phyloP scores from a whole-genome alignment of 1,140 invertebrate genomes.

The Daktulosphaira vitifoliae region DNA sequence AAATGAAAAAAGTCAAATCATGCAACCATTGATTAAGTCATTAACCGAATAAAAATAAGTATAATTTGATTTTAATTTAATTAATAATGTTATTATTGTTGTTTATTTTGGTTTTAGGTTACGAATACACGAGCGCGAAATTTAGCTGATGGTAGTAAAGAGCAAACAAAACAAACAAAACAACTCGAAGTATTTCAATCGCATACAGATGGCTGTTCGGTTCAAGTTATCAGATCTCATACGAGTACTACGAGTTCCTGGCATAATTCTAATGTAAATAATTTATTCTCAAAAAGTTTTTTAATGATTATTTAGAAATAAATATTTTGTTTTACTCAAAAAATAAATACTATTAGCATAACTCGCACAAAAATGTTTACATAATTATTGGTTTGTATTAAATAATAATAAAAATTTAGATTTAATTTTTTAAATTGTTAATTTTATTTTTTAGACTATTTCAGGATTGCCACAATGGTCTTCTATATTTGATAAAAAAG shows the following conservation, averaged over 20 bases:
- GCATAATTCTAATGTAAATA: slow-evolving; percentile 36
- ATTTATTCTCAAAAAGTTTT: not conserved
- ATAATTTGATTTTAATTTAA: too few species aligned
- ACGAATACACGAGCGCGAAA: slow-evolving; percentile 48
- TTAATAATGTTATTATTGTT: not conserved
- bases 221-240: slow-evolving; percentile 44
- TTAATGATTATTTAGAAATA: too few species aligned
- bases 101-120: slow-evolving; percentile 42
- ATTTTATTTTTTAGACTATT: not conserved
- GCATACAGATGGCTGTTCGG: slow-evolving; percentile 42
- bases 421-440: slow-evolving; percentile 3
- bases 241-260: slow-evolving; percentile 40
- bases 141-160: slow-evolving; percentile 42
- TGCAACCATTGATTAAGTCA: too few species aligned
- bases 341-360: too few species aligned
- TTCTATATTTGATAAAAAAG: slow-evolving; percentile 23
- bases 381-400: too few species aligned
- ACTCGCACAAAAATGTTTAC: too few species aligned
- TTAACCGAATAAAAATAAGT: too few species aligned
- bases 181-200: slow-evolving; percentile 46
- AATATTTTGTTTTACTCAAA: too few species aligned
- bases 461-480: slow-evolving; percentile 12
- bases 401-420: too few species aligned
- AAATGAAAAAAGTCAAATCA: too few species aligned
- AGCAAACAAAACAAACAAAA: slow-evolving; percentile 41